These are phyloP conservation scores for Drosophila grimshawi DNA, from an alignment of 1,140 invertebrate genomes.

Conservation along the genomic window DNA sequence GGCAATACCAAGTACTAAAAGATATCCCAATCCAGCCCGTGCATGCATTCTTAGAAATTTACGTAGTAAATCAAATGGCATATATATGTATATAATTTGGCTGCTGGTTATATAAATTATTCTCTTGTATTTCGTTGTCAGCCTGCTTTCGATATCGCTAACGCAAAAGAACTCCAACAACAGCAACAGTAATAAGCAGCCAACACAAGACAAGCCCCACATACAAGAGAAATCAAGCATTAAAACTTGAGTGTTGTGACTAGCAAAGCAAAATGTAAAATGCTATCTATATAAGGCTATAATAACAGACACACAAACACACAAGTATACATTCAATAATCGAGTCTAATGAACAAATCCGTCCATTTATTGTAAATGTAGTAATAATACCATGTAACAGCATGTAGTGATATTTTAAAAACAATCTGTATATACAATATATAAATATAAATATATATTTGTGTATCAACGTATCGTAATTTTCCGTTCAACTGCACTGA, in stretches of 20 bases:
- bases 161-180: conserved; percentile 46
- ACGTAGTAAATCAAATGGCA: not conserved
- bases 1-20: conserved; percentile 3
- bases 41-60: conserved; percentile 14
- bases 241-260: conserved; percentile 18
- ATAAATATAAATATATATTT: conserved; percentile 9
- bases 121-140: conserved; percentile 75
- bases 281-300: conserved; percentile 32
- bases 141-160: conserved; percentile 75
- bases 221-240: conserved; percentile 5
- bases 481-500: conserved; percentile 32
- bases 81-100: not conserved
- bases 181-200: conserved; percentile 24
- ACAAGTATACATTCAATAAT: not conserved
- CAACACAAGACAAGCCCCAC: conserved; percentile 42
- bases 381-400: conserved; percentile 22
- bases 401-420: conserved; percentile 10
- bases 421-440: conserved; percentile 1
- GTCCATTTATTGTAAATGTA: conserved; percentile 37
- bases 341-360: conserved; percentile 21
- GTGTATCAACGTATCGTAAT: conserved; percentile 26
- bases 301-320: conserved; percentile 1
- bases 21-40: not conserved
- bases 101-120: conserved; percentile 39
- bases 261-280: conserved; percentile 3